These are phyloP conservation scores for Telenomus remus DNA, from an alignment of 1,140 invertebrate species.

Conservation along the genomic window DNA sequence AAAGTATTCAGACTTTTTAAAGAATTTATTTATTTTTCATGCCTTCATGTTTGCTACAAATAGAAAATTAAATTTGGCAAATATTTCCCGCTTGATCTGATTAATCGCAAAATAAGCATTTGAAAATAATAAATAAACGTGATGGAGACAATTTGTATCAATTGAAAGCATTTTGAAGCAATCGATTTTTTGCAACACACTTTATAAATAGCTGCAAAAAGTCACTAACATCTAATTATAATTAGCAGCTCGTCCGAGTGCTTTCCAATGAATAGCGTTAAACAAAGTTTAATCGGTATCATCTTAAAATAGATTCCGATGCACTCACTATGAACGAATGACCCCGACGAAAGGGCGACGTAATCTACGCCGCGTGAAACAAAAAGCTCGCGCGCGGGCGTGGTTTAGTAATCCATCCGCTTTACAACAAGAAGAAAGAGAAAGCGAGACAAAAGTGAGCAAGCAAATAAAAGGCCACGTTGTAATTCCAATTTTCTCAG, in stretches of 20 bases:
- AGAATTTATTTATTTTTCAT: too few species aligned
- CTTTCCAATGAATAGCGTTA: constrained; percentile 13
- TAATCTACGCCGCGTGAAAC: constrained; percentile 40
- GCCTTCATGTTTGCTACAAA: too few species aligned
- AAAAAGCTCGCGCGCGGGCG: constrained; percentile 44
- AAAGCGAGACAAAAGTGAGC: constrained; percentile 28
- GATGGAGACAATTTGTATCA: too few species aligned
- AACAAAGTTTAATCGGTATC: constrained; percentile 35
- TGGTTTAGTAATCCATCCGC: constrained; percentile 57
- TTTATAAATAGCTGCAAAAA: constrained; percentile 32
- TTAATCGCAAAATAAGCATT: too few species aligned
- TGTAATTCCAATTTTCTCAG: constrained; percentile 1
- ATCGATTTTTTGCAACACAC: too few species aligned
- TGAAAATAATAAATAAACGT: too few species aligned
- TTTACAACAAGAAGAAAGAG: constrained; percentile 50
- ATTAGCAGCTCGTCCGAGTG: constrained; percentile 12
- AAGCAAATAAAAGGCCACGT: neutral
- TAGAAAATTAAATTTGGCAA: too few species aligned
- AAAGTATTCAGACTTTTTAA: too few species aligned
- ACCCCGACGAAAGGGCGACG: constrained; percentile 52
- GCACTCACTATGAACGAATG: constrained; percentile 47
- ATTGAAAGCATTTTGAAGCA: too few species aligned
- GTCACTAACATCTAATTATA: constrained; percentile 38
- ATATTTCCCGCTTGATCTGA: too few species aligned
- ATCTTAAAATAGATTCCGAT: constrained; percentile 49